phyloP scores from a whole-genome alignment of 2,113 vertebrate species.

The Platichthys flesus region DNA sequence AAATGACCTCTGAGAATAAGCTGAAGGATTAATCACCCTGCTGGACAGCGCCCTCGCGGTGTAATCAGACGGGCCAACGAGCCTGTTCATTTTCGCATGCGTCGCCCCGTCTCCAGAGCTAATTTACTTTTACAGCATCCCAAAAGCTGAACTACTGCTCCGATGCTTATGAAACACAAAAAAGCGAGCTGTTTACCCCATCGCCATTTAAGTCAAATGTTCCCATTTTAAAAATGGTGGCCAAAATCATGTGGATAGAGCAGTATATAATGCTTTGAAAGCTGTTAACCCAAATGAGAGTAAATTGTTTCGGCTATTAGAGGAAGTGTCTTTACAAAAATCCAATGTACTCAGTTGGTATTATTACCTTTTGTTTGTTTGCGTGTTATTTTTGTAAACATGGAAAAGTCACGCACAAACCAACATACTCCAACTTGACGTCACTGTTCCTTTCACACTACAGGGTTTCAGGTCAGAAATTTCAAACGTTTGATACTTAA shows the following conservation, averaged over 20 bases:
- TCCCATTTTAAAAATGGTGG: neutral
- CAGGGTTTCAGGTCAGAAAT: no score
- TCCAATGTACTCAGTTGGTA: no score
- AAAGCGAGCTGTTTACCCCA: slow-evolving; percentile 4
- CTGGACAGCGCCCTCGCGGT: slow-evolving; percentile 37
- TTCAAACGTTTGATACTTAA: no score
- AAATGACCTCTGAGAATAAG: slow-evolving; percentile 61
- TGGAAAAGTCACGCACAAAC: no score
- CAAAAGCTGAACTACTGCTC: slow-evolving; percentile 5
- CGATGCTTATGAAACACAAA: neutral
- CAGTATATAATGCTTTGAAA: slow-evolving; percentile 12
- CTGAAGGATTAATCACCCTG: slow-evolving; percentile 42
- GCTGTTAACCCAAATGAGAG: slow-evolving; percentile 15
- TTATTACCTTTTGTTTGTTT: no score
- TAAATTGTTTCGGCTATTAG: neutral
- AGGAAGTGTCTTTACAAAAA: slow-evolving; percentile 2
- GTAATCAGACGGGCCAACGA: slow-evolving; percentile 35
- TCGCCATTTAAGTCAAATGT: slow-evolving; percentile 31
- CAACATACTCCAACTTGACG: no score
- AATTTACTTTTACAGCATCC: slow-evolving; percentile 35
- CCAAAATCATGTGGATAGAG: neutral
- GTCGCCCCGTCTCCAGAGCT: slow-evolving; percentile 25
- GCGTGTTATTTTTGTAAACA: no score
- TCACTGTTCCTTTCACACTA: no score
- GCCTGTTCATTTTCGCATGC: slow-evolving; percentile 37